phyloP scores from a whole-genome alignment of 2,888 invertebrate species.

The Crepidodera aurea region DNA sequence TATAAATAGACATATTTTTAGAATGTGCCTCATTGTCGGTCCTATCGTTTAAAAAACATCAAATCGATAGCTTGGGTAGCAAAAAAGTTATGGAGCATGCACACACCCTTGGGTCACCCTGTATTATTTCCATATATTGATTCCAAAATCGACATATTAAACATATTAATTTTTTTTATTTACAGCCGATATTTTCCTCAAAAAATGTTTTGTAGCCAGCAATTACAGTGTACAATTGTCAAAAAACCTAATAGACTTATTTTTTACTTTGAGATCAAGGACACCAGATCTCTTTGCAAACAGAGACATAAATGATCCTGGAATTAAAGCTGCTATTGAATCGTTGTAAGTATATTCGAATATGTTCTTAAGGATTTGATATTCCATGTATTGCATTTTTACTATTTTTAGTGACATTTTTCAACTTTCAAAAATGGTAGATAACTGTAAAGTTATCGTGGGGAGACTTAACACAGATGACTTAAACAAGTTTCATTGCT shows the following conservation, averaged over 20 bases:
- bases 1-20: no score
- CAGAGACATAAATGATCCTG: conserved; percentile 66
- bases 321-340: conserved; percentile 65
- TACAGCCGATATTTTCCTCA: conserved; percentile 51
- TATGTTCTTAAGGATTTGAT: no score
- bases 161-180: background rate
- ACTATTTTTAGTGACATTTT: conserved; percentile 74
- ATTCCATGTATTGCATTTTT: no score
- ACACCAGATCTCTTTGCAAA: conserved; percentile 70
- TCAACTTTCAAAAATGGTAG: conserved; percentile 71
- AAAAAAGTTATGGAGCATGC: no score
- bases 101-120: no score
- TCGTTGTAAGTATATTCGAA: conserved; percentile 64
- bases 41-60: no score
- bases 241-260: conserved; percentile 61
- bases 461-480: conserved; percentile 71
- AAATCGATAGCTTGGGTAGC: no score
- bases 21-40: no score
- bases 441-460: conserved; percentile 72
- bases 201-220: conserved; percentile 67
- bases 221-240: conserved; percentile 67
- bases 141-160: no score
- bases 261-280: conserved; percentile 67
- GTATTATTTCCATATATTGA: no score
- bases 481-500: conserved; percentile 71